A percentile compares a stretch with the other conserved stretches of the same genome.
Conservation (phyloP, 2,797 vertebrate species). For the Hypotaenidia philippensis region DNA sequence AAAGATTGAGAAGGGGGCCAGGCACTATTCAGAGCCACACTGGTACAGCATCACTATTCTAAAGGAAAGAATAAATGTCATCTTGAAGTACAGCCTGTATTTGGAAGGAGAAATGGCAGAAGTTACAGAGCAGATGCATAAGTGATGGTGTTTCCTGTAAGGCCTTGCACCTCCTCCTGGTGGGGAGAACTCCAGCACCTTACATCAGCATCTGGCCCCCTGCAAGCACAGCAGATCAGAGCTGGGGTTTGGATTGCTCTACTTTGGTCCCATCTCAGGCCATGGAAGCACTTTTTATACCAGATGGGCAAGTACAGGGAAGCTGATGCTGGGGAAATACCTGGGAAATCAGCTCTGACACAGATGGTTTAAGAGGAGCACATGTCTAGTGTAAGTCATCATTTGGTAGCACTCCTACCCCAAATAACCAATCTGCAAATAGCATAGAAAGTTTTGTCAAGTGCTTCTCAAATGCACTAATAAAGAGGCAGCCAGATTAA, state of each 20-base stretch:
- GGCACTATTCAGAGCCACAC: background rate
- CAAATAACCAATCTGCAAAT: background rate
- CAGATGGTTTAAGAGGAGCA: background rate
- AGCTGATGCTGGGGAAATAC: background rate
- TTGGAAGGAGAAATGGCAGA: background rate
- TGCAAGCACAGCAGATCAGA: background rate
- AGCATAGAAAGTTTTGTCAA: background rate
- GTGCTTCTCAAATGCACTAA: background rate
- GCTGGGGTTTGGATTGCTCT: background rate
- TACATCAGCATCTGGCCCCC: background rate
- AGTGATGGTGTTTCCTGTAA: background rate
- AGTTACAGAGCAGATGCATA: background rate
- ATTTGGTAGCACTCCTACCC: background rate
- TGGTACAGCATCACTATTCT: background rate
- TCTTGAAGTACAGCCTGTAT: background rate
- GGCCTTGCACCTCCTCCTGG: background rate
- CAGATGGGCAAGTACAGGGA: background rate
- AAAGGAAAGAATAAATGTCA: background rate
- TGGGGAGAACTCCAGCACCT: background rate
- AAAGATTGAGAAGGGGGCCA: background rate
- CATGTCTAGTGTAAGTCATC: rapidly evolving
- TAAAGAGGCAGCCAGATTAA: background rate
- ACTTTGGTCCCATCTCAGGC: background rate
- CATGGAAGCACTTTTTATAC: background rate
- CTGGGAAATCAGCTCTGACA: background rate